These are phyloP conservation scores for Drosophila antonietae DNA, from an alignment of 2,888 invertebrate genomes.

Conservation along the genomic window DNA sequence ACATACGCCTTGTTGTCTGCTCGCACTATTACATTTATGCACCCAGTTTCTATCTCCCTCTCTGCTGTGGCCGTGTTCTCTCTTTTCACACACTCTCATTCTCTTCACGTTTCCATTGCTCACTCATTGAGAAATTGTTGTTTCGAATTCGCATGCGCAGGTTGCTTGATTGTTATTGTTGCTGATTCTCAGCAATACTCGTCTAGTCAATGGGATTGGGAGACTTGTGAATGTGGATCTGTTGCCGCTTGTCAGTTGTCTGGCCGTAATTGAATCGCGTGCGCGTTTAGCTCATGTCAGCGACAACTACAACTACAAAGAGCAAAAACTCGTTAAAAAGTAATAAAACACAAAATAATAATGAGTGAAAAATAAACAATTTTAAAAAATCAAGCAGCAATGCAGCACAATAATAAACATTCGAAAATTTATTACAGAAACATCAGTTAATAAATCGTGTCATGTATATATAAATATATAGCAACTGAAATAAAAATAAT, in stretches of 20 bases:
- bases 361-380: background rate
- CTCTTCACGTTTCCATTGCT: slow-evolving; percentile 18
- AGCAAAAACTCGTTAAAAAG: slow-evolving; percentile 28
- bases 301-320: slow-evolving; percentile 38
- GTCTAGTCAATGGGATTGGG: slow-evolving; percentile 22
- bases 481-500: background rate
- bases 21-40: slow-evolving; percentile 5
- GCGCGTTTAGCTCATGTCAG: slow-evolving; percentile 64
- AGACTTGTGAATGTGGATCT: slow-evolving; percentile 38
- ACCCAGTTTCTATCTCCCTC: background rate
- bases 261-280: slow-evolving; percentile 73
- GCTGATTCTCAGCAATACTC: slow-evolving; percentile 22
- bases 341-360: slow-evolving; percentile 24
- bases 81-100: slow-evolving; percentile 11
- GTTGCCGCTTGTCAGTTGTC: slow-evolving; percentile 62
- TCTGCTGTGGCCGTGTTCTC: slow-evolving; percentile 4
- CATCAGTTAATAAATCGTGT: slow-evolving; percentile 51
- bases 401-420: slow-evolving; percentile 24
- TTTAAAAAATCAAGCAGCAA: slow-evolving; percentile 22
- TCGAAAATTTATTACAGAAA: slow-evolving; percentile 53
- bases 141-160: slow-evolving; percentile 67
- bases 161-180: slow-evolving; percentile 31
- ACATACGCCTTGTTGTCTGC: slow-evolving; percentile 55
- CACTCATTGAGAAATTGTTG: slow-evolving; percentile 28
- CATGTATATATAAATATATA: slow-evolving; percentile 23